Conservation (phyloP, 2,888 invertebrate species). For the Diaperis boleti region DNA sequence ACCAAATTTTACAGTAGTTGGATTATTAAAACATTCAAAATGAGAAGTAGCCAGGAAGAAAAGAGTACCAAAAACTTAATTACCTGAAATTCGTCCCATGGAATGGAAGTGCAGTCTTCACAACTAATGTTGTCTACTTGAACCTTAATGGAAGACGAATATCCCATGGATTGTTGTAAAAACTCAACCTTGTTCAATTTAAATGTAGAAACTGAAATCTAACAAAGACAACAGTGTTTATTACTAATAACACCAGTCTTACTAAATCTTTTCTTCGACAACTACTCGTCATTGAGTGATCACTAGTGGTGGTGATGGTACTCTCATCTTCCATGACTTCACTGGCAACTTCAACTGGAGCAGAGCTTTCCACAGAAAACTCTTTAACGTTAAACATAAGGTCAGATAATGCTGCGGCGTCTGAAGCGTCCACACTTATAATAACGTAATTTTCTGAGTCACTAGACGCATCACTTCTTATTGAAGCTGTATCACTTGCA, state of each 20-base stretch:
- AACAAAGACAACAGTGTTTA: background rate
- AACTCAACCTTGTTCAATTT: constrained; percentile 83
- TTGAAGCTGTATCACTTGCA: constrained; percentile 80
- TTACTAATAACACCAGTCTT: constrained; percentile 48
- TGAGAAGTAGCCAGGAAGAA: constrained; percentile 19
- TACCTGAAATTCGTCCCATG: constrained; percentile 96
- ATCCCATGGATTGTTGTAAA: constrained; percentile 77
- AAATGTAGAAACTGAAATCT: constrained; percentile 71
- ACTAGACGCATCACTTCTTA: constrained; percentile 86
- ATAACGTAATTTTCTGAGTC: constrained; percentile 91
- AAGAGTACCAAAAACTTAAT: constrained; percentile 41
- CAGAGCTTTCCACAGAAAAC: constrained; percentile 55
- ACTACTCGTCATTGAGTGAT: constrained; percentile 84
- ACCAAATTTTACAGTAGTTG: constrained; percentile 18
- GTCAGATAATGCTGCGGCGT: constrained; percentile 77
- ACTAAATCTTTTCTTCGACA: constrained; percentile 85
- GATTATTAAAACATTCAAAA: constrained; percentile 35
- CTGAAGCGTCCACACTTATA: constrained; percentile 73
- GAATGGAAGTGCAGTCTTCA: constrained; percentile 89
- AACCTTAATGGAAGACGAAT: constrained; percentile 75
- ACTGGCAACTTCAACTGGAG: constrained; percentile 82
- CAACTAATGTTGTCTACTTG: constrained; percentile 79
- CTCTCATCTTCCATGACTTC: constrained; percentile 84
- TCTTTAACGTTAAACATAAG: constrained; percentile 73
- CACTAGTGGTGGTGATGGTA: constrained; percentile 83